Evolutionary conservation across 2,888 invertebrate species (phyloP).

Genomic region (Yponomeuta cagnagella): DNA sequence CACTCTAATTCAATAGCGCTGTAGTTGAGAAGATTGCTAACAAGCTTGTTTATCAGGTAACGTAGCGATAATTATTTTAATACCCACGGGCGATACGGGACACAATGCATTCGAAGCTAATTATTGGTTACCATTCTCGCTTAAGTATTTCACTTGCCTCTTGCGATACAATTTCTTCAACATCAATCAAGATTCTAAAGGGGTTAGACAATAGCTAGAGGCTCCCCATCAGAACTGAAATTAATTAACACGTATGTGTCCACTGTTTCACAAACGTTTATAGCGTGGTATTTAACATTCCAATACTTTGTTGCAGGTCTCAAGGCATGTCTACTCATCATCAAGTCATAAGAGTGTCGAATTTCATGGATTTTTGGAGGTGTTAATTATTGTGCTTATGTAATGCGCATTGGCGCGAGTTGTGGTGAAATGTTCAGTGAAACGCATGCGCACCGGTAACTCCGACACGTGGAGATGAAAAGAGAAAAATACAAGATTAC

Average conservation of each 20-base stretch:
- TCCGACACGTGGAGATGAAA: constrained; percentile 62
- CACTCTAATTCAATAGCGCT: background rate
- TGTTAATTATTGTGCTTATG: constrained; percentile 33
- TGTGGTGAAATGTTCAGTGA: constrained; percentile 57
- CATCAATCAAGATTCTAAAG: background rate
- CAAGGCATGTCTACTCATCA: constrained; percentile 17
- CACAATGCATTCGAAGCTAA: background rate
- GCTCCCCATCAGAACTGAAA: background rate
- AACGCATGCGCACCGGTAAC: constrained; percentile 32
- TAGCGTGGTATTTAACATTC: background rate
- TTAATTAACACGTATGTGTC: background rate
- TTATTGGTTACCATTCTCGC: background rate
- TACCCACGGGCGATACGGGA: background rate
- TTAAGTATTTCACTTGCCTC: constrained; percentile 1
- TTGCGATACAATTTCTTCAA: background rate
- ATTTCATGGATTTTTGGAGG: constrained; percentile 31
- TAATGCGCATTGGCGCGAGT: constrained; percentile 28
- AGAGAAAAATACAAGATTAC: constrained; percentile 70
- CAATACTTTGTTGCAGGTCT: constrained; percentile 39
- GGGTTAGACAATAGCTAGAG: background rate
- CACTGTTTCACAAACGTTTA: background rate
- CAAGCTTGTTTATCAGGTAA: background rate
- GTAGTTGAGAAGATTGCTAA: background rate
- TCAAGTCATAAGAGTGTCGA: constrained; percentile 32
- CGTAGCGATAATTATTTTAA: background rate